Evolutionary conservation across 2,888 invertebrate species (phyloP).

Genomic region (Dichetophora obliterata): DNA sequence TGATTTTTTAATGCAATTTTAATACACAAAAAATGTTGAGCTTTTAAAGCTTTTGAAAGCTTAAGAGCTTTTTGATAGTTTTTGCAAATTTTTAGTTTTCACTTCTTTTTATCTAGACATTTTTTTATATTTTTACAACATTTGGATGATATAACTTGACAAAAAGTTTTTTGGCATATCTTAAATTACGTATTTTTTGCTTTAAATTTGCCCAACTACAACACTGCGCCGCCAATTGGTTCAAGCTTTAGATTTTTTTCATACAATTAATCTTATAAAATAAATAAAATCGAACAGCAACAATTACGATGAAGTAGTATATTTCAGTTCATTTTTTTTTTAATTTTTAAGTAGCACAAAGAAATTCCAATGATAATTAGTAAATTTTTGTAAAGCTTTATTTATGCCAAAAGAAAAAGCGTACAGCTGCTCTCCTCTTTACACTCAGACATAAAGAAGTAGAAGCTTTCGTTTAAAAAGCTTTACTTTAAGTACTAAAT

Average conservation of each 20-base stretch:
- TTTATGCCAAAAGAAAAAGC: too few relatives aligned
- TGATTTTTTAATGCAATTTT: too few relatives aligned
- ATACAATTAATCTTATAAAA: background rate
- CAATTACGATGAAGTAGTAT: background rate
- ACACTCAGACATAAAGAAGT: background rate
- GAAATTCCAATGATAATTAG: conserved; percentile 8
- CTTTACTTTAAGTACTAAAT: background rate
- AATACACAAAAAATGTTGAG: too few relatives aligned
- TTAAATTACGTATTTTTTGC: background rate
- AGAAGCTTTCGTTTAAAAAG: background rate
- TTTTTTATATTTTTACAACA: too few relatives aligned
- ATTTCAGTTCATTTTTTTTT: background rate
- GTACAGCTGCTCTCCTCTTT: too few relatives aligned
- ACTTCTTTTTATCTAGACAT: too few relatives aligned
- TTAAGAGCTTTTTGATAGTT: too few relatives aligned
- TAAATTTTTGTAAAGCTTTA: background rate
- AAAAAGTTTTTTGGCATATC: background rate
- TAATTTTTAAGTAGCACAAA: background rate
- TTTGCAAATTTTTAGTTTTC: too few relatives aligned
- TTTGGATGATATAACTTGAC: too few relatives aligned
- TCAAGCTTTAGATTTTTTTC: background rate
- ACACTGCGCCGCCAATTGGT: conserved; percentile 11
- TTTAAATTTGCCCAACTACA: conserved; percentile 2
- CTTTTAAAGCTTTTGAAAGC: too few relatives aligned
- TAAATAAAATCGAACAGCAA: background rate